These are phyloP conservation scores for Papilio gigon DNA, from an alignment of 2,888 invertebrate genomes.

Conservation along the genomic window DNA sequence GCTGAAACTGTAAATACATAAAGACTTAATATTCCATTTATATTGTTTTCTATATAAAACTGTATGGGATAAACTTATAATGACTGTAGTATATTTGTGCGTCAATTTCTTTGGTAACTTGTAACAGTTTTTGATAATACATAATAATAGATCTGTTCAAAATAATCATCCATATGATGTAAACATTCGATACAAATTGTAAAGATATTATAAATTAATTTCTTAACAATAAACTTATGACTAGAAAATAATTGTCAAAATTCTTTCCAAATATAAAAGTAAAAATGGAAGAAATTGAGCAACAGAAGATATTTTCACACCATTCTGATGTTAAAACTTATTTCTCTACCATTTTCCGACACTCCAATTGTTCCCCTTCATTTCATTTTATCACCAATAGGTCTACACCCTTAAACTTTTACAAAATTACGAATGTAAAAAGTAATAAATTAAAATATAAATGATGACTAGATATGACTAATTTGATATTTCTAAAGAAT, in stretches of 20 bases:
- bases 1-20: slow-evolving; percentile 16
- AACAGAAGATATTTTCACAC: slow-evolving; percentile 47
- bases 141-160: neutral
- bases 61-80: slow-evolving; percentile 1
- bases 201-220: slow-evolving; percentile 37
- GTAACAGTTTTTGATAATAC: neutral
- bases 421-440: slow-evolving; percentile 23
- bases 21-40: slow-evolving; percentile 21
- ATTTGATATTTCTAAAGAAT: slow-evolving; percentile 25
- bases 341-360: slow-evolving; percentile 31
- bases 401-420: slow-evolving; percentile 18
- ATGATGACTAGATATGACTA: slow-evolving; percentile 40
- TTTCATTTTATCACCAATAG: slow-evolving; percentile 40
- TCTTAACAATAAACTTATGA: slow-evolving; percentile 45
- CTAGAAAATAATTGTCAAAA: slow-evolving; percentile 50
- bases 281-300: slow-evolving; percentile 54
- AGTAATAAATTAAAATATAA: slow-evolving; percentile 12
- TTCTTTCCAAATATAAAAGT: slow-evolving; percentile 42
- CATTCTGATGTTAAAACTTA: slow-evolving; percentile 13
- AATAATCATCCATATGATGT: neutral
- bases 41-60: slow-evolving; percentile 5
- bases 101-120: slow-evolving; percentile 7
- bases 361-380: slow-evolving; percentile 40
- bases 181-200: slow-evolving; percentile 37
- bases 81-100: slow-evolving; percentile 29